phyloP scores from a whole-genome alignment of 2,113 vertebrate genomes.

The Siniperca knerii region DNA sequence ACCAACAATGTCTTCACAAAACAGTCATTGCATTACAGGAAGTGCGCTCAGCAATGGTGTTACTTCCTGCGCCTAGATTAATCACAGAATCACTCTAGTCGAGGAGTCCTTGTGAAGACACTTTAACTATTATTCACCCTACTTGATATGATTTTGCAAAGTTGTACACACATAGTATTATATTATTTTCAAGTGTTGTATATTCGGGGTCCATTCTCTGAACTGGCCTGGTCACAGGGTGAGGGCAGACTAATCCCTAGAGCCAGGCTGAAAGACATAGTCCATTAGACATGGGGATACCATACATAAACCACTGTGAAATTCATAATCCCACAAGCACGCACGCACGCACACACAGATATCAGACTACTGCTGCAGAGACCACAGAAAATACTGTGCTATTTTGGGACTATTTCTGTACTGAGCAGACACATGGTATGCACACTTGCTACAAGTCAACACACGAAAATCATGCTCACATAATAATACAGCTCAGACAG shows the following conservation, averaged over 20 bases:
- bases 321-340: conserved; percentile 72
- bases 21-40: conserved; percentile 80
- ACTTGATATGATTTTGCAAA: conserved; percentile 1
- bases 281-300: conserved; percentile 78
- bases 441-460: background rate
- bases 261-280: conserved; percentile 57
- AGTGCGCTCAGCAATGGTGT: conserved; percentile 71
- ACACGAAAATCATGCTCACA: background rate
- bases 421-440: background rate
- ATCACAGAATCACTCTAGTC: conserved; percentile 53
- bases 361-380: conserved; percentile 40
- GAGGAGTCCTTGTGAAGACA: background rate
- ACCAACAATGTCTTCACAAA: conserved; percentile 61
- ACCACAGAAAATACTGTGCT: conserved; percentile 33
- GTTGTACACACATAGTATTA: background rate
- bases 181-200: background rate
- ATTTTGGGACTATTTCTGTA: conserved; percentile 43
- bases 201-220: background rate
- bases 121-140: background rate
- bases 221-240: conserved; percentile 13
- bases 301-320: conserved; percentile 72
- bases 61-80: conserved; percentile 79
- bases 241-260: conserved; percentile 24
- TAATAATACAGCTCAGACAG: conserved; percentile 6
- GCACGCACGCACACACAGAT: conserved; percentile 19